Evolutionary conservation across 2,888 invertebrate genomes (phyloP), one percentile per base, ranked within the genome.

Genomic region (Apotomis turbidana): DNA sequence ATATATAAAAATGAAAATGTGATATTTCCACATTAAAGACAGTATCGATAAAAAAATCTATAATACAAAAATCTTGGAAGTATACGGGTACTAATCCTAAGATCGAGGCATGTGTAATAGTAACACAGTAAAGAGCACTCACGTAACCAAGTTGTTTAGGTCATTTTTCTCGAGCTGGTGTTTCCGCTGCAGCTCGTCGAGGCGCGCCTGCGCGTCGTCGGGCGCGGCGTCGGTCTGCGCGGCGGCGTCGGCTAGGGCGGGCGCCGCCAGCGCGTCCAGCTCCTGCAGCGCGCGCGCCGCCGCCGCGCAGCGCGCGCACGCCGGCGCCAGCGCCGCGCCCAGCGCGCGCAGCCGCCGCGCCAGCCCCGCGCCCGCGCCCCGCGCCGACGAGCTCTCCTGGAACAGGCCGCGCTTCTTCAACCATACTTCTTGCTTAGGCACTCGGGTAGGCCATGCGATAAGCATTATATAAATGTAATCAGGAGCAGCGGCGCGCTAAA

Each of bases 151-250:
- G n/a, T 78, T 79, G 8, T 80, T 77, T 68, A 89, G 84, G 74
- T 85, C 86, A 44, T 72, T 85, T 64, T 86, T 92, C 68, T 86
- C 90, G 60, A 88, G 92, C 63, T 89, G 83, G 60, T 91, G 89
- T 44, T 79, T 77, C 69, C 82, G 75, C 46, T 85, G 77, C 44
- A 69, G 74, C 61, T 74, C 83, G 69, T 77, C 83, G 74, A 78
- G 82, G 74, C 75, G 76, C 67, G 73, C 78, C 41, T 60, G 72
- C 8, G 79, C 73, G 6, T 75, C 76, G 8, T 54, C 57, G 6
- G 15, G 27, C 13, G 54, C 62, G 57, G 8, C 27, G 46, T 76
- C 78, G 4, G 78, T 76, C 75, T 77, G 77, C 38, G 73, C 71
- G 59, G 62, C 70, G 58, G 66, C 68, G 41, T 76, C 57, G 13